phyloP scores from a whole-genome alignment of 2,888 invertebrate species.

The Lutraria lutraria region DNA sequence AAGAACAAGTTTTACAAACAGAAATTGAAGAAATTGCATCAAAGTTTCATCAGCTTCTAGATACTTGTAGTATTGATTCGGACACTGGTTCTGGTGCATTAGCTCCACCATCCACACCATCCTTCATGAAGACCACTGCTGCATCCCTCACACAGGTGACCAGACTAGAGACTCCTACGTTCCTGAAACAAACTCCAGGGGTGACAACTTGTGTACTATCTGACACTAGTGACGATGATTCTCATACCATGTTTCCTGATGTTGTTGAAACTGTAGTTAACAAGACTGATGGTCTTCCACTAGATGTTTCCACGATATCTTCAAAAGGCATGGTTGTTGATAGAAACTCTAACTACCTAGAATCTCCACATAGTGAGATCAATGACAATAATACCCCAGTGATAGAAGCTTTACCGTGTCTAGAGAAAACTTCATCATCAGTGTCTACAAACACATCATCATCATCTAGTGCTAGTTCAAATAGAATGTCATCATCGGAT shows the following conservation, averaged over 20 bases:
- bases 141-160: slow-evolving; percentile 68
- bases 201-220: slow-evolving; percentile 42
- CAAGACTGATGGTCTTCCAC: slow-evolving; percentile 64
- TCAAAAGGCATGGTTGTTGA: slow-evolving; percentile 74
- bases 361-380: slow-evolving; percentile 66
- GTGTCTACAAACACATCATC: slow-evolving; percentile 62
- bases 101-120: slow-evolving; percentile 72
- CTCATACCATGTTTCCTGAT: slow-evolving; percentile 54
- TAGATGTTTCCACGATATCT: slow-evolving; percentile 60
- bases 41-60: slow-evolving; percentile 77
- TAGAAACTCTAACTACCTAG: slow-evolving; percentile 75
- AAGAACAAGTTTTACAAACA: slow-evolving; percentile 74
- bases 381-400: slow-evolving; percentile 66
- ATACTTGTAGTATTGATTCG: slow-evolving; percentile 76
- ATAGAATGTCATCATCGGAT: slow-evolving; percentile 72
- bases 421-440: slow-evolving; percentile 66
- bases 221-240: slow-evolving; percentile 59
- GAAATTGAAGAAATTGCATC: slow-evolving; percentile 79
- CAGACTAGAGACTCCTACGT: slow-evolving; percentile 69
- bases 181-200: slow-evolving; percentile 64
- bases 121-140: slow-evolving; percentile 67
- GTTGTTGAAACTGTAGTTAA: slow-evolving; percentile 57
- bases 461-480: slow-evolving; percentile 56
- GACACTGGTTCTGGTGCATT: slow-evolving; percentile 65
- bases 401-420: slow-evolving; percentile 66